Evolutionary conservation across 2,888 invertebrate species (phyloP).

Genomic region (Mechanitis messenoides): DNA sequence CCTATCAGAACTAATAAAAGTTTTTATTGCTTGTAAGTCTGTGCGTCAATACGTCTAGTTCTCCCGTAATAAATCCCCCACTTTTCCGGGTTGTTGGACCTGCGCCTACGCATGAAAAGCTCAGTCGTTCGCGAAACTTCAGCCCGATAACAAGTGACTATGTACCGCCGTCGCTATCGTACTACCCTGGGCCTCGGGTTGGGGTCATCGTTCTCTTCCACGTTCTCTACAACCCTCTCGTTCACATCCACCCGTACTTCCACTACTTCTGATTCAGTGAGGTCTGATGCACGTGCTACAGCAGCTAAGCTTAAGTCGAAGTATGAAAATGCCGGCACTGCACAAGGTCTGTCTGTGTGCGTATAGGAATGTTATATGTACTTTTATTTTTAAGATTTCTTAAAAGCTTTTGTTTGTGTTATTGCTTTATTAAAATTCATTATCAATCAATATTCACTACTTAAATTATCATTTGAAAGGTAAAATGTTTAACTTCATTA

Average conservation of each 20-base stretch:
- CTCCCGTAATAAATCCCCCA: constrained; percentile 65
- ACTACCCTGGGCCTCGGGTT: constrained; percentile 67
- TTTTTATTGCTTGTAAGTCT: constrained; percentile 20
- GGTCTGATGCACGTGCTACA: constrained; percentile 67
- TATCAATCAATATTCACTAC: no score
- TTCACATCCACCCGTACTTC: constrained; percentile 35
- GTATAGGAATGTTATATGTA: background rate
- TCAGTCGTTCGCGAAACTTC: constrained; percentile 55
- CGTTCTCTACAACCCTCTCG: constrained; percentile 58
- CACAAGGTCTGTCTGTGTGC: constrained; percentile 59
- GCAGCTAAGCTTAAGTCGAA: constrained; percentile 71
- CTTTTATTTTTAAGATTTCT: no score
- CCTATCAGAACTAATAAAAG: constrained; percentile 12
- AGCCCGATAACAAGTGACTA: constrained; percentile 44
- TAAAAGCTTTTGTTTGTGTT: constrained; percentile 12
- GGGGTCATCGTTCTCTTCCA: constrained; percentile 64
- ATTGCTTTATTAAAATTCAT: background rate
- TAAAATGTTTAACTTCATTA: no score
- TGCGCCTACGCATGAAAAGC: constrained; percentile 49
- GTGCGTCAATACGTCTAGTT: constrained; percentile 48
- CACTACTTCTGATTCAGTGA: constrained; percentile 52
- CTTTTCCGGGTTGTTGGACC: constrained; percentile 59
- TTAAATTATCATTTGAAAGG: no score
- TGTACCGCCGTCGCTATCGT: constrained; percentile 72
- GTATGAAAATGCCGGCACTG: constrained; percentile 69